A percentile compares a stretch with the other conserved stretches of the same genome.
These are phyloP conservation scores for Paracyprichromis sp. DNA, from an alignment of 2,113 vertebrate genomes.

Conservation along the genomic window DNA sequence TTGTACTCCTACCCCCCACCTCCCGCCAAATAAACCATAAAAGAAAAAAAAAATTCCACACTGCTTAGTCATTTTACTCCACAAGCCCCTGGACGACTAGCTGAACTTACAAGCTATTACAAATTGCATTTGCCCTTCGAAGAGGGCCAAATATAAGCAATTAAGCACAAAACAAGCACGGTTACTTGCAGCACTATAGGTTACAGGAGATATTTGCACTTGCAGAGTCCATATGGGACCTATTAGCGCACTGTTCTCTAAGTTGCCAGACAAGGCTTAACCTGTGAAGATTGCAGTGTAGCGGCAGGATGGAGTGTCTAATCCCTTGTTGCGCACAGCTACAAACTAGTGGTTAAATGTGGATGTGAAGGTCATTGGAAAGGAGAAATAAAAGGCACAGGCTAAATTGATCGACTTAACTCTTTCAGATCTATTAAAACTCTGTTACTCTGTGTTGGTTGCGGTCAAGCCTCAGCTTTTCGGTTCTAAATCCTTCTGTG, in stretches of 20 bases:
- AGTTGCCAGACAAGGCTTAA: constrained; percentile 29
- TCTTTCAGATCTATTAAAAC: neutral
- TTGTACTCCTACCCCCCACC: neutral
- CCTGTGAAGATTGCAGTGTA: constrained; percentile 6
- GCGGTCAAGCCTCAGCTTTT: neutral
- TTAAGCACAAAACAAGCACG: constrained; percentile 39
- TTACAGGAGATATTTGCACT: constrained; percentile 46
- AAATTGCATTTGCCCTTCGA: constrained; percentile 49
- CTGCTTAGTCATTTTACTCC: constrained; percentile 3
- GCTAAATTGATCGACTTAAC: neutral
- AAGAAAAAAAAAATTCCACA: constrained; percentile 6
- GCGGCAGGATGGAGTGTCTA: neutral
- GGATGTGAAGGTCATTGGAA: neutral
- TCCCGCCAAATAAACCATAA: constrained; percentile 5
- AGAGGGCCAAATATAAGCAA: constrained; percentile 37
- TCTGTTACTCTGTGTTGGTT: neutral
- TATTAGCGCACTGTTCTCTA: constrained; percentile 36
- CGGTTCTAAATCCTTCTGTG: neutral
- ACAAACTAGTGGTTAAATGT: neutral
- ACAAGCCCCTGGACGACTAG: constrained; percentile 4
- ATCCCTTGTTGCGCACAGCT: neutral
- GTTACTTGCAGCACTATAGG: constrained; percentile 30
- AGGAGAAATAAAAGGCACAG: neutral
- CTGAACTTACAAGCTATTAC: constrained; percentile 55
- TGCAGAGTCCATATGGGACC: constrained; percentile 44